Conservation (phyloP, 2,797 vertebrate genomes). For the Peromyscus attwateri region DNA sequence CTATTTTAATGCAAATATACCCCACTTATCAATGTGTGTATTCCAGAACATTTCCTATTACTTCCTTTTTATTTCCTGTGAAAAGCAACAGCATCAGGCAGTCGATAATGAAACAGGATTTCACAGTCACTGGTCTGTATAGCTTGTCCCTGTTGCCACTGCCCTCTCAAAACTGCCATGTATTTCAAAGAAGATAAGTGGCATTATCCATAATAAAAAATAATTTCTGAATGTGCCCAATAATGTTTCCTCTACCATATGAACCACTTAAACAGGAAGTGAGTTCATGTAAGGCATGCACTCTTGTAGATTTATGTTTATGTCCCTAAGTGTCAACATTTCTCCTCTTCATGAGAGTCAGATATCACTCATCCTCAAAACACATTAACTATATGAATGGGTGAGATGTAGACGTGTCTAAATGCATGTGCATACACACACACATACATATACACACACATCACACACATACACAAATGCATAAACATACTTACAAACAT, state of each 20-base stretch:
- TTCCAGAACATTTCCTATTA: slow-evolving; percentile 3
- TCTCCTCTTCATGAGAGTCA: background rate
- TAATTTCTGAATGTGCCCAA: background rate
- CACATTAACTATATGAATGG: background rate
- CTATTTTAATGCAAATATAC: slow-evolving; percentile 51
- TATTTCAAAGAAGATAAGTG: background rate
- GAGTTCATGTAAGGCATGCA: background rate
- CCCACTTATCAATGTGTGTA: slow-evolving; percentile 56
- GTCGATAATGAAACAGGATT: slow-evolving; percentile 12
- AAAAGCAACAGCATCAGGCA: slow-evolving; percentile 14
- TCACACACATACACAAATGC: background rate
- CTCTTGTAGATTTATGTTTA: background rate
- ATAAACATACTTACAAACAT: background rate
- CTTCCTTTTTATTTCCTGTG: slow-evolving; percentile 55
- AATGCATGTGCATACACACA: background rate
- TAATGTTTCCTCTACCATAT: slow-evolving; percentile 28
- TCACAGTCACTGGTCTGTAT: background rate
- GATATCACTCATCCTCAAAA: background rate
- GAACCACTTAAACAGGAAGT: background rate
- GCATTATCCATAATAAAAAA: slow-evolving; percentile 8
- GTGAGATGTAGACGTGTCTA: background rate
- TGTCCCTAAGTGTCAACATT: background rate
- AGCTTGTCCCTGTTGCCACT: background rate
- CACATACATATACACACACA: background rate
- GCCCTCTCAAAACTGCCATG: background rate